phyloP scores from a whole-genome alignment of 2,888 invertebrate genomes.

The Elegia similella region DNA sequence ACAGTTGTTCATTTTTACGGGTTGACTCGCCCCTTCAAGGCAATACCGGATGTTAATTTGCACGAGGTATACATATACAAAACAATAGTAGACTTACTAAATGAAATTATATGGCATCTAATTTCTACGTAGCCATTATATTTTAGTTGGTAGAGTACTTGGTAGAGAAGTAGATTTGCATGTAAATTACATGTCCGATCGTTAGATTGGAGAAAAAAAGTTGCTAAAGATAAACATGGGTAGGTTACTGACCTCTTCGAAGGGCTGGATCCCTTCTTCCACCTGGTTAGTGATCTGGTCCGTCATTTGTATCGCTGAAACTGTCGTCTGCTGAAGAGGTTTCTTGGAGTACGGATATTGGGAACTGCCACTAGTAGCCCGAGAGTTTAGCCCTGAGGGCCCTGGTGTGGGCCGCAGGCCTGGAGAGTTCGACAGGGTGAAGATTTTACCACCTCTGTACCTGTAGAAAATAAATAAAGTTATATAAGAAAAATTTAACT shows the following conservation, averaged over 20 bases:
- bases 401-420: slow-evolving; percentile 50
- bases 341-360: slow-evolving; percentile 30
- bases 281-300: slow-evolving; percentile 31
- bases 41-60: no score
- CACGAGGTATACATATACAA: no score
- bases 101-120: no score
- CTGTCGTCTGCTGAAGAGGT: slow-evolving; percentile 26
- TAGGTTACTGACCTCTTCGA: slow-evolving; percentile 46
- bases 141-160: no score
- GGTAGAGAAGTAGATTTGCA: no score
- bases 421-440: slow-evolving; percentile 44
- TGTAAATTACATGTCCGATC: no score
- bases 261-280: slow-evolving; percentile 53
- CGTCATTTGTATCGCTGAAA: slow-evolving; percentile 30
- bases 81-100: no score
- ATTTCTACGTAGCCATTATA: no score
- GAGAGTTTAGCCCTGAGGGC: slow-evolving; percentile 47
- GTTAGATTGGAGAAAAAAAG: no score
- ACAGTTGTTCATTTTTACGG: no score
- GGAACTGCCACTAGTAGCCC: slow-evolving; percentile 28
- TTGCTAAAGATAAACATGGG: neutral
- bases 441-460: slow-evolving; percentile 58
- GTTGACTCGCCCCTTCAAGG: no score
- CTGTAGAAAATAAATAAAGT: slow-evolving; percentile 35
- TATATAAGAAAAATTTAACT: neutral